Percentiles rank a stretch among this genome's conserved stretches.
phyloP scores from a whole-genome alignment of 1,140 invertebrate genomes.

The Ceratina calcarata region DNA sequence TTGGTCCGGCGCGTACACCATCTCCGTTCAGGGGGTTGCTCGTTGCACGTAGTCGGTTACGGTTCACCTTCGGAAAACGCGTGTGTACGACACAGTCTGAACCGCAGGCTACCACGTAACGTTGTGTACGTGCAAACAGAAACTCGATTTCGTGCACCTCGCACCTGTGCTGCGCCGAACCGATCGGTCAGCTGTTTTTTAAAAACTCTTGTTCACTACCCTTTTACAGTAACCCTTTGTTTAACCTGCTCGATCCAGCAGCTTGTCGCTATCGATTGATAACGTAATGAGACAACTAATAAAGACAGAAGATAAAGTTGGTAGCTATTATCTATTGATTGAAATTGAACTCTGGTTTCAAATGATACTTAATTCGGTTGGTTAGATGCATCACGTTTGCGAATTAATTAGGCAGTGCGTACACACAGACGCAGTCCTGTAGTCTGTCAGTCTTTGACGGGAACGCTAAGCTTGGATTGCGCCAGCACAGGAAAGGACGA shows the following conservation, averaged over 20 bases:
- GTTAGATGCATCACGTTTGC: too few species aligned
- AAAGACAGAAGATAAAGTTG: too few species aligned
- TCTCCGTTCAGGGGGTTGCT: background rate
- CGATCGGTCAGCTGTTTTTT: background rate
- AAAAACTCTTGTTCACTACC: too few species aligned
- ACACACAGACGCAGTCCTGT: background rate
- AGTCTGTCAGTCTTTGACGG: background rate
- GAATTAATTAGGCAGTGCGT: too few species aligned
- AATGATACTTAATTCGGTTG: too few species aligned
- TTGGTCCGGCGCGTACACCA: conserved; percentile 46
- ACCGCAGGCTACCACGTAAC: background rate
- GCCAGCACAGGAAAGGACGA: too few species aligned
- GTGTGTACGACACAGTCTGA: conserved; percentile 12
- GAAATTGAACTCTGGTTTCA: too few species aligned
- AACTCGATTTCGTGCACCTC: conserved; percentile 5
- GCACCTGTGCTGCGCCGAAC: background rate
- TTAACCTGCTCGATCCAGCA: too few species aligned
- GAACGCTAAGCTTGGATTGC: background rate
- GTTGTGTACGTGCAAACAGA: background rate
- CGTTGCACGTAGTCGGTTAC: conserved; percentile 9
- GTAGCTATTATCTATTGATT: too few species aligned
- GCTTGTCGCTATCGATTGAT: too few species aligned
- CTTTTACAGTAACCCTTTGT: too few species aligned
- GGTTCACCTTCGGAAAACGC: conserved; percentile 45
- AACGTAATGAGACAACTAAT: too few species aligned